phyloP scores from a whole-genome alignment of 2,797 vertebrate species.

The Valencia hispanica region DNA sequence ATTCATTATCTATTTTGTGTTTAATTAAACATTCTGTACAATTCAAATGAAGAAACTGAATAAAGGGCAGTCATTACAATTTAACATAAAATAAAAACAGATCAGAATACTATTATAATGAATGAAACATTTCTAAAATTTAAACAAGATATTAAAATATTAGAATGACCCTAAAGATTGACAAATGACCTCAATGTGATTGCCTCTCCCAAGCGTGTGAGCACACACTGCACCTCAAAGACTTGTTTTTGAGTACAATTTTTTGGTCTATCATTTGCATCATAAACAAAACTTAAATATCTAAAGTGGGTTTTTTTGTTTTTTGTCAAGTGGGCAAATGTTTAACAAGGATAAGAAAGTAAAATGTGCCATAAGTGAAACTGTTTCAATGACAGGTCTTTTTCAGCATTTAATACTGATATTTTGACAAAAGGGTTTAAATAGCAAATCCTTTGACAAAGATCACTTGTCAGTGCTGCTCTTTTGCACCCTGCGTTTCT shows the following conservation, averaged over 20 bases:
- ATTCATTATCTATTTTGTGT: background rate
- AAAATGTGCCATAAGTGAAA: background rate
- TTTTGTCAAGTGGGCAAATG: background rate
- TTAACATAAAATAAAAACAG: background rate
- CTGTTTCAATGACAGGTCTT: background rate
- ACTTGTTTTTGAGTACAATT: background rate
- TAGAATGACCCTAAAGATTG: background rate
- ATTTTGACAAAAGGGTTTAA: background rate
- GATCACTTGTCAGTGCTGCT: conserved; percentile 1
- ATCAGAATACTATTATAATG: background rate
- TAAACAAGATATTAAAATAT: background rate
- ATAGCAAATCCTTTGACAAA: background rate
- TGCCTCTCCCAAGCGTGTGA: background rate
- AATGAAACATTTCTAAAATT: background rate
- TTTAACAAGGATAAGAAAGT: background rate
- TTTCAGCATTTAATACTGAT: background rate
- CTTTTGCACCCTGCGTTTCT: background rate
- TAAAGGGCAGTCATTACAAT: background rate
- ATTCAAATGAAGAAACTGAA: background rate
- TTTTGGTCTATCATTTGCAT: background rate
- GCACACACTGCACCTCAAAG: background rate
- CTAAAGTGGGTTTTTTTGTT: background rate
- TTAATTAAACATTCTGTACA: background rate
- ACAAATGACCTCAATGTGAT: background rate
- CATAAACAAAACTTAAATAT: background rate